These are phyloP conservation scores for Nemotelus nigrinus DNA, from an alignment of 2,888 invertebrate species.

Conservation along the genomic window DNA sequence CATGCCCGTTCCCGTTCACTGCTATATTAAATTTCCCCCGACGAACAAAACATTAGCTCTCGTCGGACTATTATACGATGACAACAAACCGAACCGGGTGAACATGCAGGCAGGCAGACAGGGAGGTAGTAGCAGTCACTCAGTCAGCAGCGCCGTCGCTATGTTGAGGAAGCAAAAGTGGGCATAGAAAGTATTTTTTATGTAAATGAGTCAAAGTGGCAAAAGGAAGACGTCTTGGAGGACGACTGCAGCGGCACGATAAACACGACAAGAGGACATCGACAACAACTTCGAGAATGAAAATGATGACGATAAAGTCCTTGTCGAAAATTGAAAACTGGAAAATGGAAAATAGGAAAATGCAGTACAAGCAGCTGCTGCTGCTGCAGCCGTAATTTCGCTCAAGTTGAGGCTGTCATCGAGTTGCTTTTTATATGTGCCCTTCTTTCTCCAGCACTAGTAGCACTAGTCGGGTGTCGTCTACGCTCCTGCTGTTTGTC, in stretches of 20 bases:
- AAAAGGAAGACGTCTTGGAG: constrained; percentile 6
- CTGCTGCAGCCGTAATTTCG: constrained; percentile 26
- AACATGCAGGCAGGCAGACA: background rate
- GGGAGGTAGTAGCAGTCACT: background rate
- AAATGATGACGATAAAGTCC: too few relatives aligned
- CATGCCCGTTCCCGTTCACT: background rate
- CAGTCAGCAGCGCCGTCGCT: background rate
- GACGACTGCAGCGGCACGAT: too few relatives aligned
- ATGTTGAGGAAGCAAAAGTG: background rate
- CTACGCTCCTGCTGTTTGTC: too few relatives aligned
- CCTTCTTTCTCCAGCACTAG: too few relatives aligned
- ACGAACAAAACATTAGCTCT: background rate
- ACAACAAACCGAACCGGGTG: background rate
- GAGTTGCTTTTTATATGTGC: background rate
- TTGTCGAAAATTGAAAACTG: background rate
- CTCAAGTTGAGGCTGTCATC: constrained; percentile 34
- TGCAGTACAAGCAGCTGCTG: background rate
- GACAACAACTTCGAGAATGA: too few relatives aligned
- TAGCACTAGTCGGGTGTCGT: too few relatives aligned
- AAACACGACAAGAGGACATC: too few relatives aligned
- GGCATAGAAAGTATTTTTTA: constrained; percentile 17
- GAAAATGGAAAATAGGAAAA: constrained; percentile 10
- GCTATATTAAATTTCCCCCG: background rate
- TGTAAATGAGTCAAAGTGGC: constrained; percentile 14
- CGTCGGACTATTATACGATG: background rate